Evolutionary conservation across 2,113 vertebrate species (phyloP).

Genomic region (Apus apus): DNA sequence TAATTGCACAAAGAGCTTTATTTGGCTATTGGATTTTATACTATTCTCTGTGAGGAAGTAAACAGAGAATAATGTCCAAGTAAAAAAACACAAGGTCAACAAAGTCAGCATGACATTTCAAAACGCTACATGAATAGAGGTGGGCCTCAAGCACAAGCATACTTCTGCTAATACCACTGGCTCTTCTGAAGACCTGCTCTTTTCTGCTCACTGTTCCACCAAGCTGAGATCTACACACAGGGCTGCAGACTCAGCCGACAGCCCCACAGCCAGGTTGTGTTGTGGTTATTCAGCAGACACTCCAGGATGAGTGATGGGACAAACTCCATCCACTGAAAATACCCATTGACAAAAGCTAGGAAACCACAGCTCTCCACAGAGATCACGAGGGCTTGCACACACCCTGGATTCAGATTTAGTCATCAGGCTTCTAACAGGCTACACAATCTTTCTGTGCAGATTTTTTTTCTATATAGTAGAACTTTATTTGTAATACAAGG

Average conservation of each 20-base stretch:
- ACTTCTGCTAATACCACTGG: neutral
- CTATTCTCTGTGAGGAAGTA: neutral
- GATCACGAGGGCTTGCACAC: neutral
- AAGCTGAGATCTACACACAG: fast-evolving
- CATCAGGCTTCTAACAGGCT: neutral
- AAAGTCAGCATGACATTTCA: neutral
- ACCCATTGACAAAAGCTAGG: neutral
- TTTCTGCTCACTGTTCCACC: neutral
- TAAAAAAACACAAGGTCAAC: neutral
- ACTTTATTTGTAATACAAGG: conserved; percentile 71
- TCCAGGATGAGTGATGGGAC: neutral
- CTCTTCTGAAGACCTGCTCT: neutral
- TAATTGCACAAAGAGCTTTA: neutral
- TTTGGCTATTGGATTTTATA: neutral
- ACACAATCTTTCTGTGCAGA: neutral
- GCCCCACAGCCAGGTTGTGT: neutral
- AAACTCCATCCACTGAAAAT: neutral
- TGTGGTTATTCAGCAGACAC: neutral
- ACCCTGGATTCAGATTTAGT: neutral
- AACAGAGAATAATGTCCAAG: neutral
- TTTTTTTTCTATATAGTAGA: neutral
- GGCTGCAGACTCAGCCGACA: neutral
- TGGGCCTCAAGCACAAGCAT: neutral
- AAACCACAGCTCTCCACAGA: neutral
- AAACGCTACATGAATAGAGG: neutral